Evolutionary conservation across 2,797 vertebrate genomes (phyloP).

Genomic region (Balearica regulorum): DNA sequence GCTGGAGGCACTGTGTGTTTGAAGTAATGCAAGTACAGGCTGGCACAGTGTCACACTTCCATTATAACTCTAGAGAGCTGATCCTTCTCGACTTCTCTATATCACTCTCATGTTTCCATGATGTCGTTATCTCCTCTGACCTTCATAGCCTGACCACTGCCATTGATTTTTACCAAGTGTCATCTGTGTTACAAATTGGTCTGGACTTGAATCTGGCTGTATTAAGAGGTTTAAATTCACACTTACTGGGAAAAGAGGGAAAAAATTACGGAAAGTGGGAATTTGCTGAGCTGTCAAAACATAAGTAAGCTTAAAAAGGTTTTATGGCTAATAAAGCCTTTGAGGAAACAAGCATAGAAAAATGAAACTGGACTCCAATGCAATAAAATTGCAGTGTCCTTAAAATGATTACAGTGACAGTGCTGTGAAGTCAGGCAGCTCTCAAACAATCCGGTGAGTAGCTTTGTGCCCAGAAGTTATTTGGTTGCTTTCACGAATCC

Average conservation of each 20-base stretch:
- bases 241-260: not conserved
- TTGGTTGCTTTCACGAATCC: not conserved
- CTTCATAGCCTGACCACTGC: slow-evolving; percentile 46
- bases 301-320: slow-evolving; percentile 34
- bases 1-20: not conserved
- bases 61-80: slow-evolving; percentile 13
- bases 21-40: not conserved
- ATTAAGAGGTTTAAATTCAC: slow-evolving; percentile 66
- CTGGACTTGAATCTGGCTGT: slow-evolving; percentile 50
- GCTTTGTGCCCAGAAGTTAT: not conserved
- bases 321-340: slow-evolving; percentile 44
- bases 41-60: slow-evolving; percentile 7
- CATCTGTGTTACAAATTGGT: slow-evolving; percentile 65
- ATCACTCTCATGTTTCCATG: slow-evolving; percentile 14
- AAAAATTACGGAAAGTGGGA: not conserved
- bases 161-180: slow-evolving; percentile 68
- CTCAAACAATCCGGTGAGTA: not conserved
- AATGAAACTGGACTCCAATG: not conserved
- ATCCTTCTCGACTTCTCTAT: slow-evolving; percentile 23
- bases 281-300: slow-evolving; percentile 52
- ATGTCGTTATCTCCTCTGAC: slow-evolving; percentile 53
- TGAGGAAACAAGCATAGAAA: slow-evolving; percentile 24
- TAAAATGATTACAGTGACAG: not conserved
- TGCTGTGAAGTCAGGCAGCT: not conserved
- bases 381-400: slow-evolving; percentile 6